phyloP scores from a whole-genome alignment of 1,140 invertebrate genomes.

The Phocides pigmalion region DNA sequence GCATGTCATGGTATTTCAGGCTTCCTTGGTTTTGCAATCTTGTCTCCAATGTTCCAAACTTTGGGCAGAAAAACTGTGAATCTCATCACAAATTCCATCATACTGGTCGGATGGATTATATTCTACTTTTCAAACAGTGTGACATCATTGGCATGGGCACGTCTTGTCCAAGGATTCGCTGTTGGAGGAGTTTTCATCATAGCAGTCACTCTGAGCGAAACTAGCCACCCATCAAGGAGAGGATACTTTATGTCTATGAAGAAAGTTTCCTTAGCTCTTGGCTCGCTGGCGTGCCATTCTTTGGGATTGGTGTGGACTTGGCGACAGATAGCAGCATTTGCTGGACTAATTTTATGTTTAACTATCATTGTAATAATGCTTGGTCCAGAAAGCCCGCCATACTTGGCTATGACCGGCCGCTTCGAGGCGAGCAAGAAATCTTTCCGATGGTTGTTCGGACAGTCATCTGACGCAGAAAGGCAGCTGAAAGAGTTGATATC shows the following conservation, averaged over 20 bases:
- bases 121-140: conserved; percentile 20
- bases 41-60: conserved; percentile 4
- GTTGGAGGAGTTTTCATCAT: conserved; percentile 22
- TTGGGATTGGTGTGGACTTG: conserved; percentile 35
- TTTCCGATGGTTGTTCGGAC: conserved; percentile 3
- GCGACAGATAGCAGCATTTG: conserved; percentile 41
- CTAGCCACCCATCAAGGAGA: conserved; percentile 33
- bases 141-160: conserved; percentile 16
- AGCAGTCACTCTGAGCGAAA: conserved; percentile 25
- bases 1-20: background rate
- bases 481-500: conserved; percentile 7
- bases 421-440: conserved; percentile 20
- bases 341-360: conserved; percentile 1
- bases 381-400: conserved; percentile 48
- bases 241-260: conserved; percentile 44
- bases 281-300: conserved; percentile 39
- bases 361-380: conserved; percentile 31
- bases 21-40: background rate
- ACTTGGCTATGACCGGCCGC: conserved; percentile 40
- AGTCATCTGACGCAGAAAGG: background rate
- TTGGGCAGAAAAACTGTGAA: conserved; percentile 10
- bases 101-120: conserved; percentile 24
- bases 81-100: background rate
- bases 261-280: conserved; percentile 36
- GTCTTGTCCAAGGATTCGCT: conserved; percentile 24